Conservation (phyloP, 2,113 vertebrate genomes). For the human (Homo sapiens) region GRCh38 chr2:215487001-215487500, state of each 20-base stretch:
- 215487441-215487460: background rate
- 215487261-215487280: background rate
- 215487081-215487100: background rate
- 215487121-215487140: background rate
- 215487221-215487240: background rate
- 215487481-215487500: slow-evolving; percentile 14
- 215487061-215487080: background rate
- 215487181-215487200: background rate
- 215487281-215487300: background rate
- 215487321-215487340: slow-evolving; percentile 2
- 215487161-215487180: background rate
- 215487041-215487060: background rate
- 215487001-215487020: background rate
- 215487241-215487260: background rate
- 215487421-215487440: background rate
- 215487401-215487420: slow-evolving; percentile 37
- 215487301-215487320: background rate
- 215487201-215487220: background rate
- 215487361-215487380: background rate
- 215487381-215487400: background rate
- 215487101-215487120: background rate
- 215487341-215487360: background rate
- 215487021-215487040: background rate
- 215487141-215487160: background rate
- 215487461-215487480: background rate